phyloP scores from a whole-genome alignment of 2,888 invertebrate species.

The Pheosia tremula region DNA sequence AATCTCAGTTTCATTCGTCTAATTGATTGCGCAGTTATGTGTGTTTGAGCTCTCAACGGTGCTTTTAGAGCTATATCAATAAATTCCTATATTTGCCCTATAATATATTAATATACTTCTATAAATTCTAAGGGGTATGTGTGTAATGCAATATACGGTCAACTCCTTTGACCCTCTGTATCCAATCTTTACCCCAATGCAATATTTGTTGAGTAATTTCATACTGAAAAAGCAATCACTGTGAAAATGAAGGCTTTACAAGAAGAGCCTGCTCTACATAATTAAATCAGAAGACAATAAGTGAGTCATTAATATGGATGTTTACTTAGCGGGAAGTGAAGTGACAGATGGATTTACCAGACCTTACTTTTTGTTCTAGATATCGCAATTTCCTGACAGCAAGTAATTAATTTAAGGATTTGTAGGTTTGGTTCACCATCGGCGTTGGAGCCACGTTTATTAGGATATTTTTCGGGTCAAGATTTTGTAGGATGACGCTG shows the following conservation, averaged over 20 bases:
- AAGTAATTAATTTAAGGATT: slow-evolving; percentile 2
- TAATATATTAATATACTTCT: too few relatives aligned
- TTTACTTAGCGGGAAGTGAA: slow-evolving; percentile 1
- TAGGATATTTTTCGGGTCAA: not conserved
- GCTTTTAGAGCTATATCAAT: not conserved
- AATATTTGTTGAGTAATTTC: slow-evolving; percentile 19
- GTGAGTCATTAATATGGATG: slow-evolving; percentile 19
- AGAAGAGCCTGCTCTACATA: slow-evolving; percentile 24
- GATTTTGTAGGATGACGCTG: not conserved
- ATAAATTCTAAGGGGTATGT: not conserved
- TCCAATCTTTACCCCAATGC: slow-evolving; percentile 4
- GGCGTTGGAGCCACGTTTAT: not conserved
- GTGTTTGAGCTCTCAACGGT: not conserved
- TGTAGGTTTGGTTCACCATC: not conserved
- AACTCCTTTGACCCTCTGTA: not conserved
- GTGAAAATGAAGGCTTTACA: slow-evolving; percentile 18
- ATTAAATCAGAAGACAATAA: slow-evolving; percentile 29
- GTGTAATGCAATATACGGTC: too few relatives aligned
- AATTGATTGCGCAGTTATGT: slow-evolving; percentile 18
- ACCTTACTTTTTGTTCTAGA: not conserved
- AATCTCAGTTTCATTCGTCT: slow-evolving; percentile 18
- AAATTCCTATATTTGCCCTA: too few relatives aligned
- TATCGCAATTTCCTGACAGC: not conserved
- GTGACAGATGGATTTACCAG: not conserved
- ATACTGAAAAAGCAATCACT: slow-evolving; percentile 27